A percentile compares a stretch with the other conserved stretches of the same genome.
phyloP scores from a whole-genome alignment of 1,140 invertebrate species.

The Drosophila pallidifrons region DNA sequence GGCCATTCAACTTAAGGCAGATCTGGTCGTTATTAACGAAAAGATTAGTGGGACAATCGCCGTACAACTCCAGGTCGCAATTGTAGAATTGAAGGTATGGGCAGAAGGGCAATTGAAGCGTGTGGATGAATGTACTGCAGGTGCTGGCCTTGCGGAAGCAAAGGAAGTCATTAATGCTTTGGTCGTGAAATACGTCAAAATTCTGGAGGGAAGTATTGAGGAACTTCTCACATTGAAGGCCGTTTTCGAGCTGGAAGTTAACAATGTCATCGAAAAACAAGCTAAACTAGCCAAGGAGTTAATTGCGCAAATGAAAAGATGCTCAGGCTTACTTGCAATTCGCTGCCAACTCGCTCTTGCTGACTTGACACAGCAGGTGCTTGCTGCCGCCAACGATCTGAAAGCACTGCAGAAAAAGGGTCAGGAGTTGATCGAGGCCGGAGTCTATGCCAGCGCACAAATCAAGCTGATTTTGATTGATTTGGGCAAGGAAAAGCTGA shows the following conservation, averaged over 20 bases:
- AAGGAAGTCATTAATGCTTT: slow-evolving; percentile 15
- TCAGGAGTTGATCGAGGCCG: neutral
- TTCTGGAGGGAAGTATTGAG: neutral
- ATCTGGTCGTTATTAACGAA: slow-evolving; percentile 12
- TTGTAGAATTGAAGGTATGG: slow-evolving; percentile 35
- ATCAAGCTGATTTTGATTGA: neutral
- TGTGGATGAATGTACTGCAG: slow-evolving; percentile 35
- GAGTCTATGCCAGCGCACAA: neutral
- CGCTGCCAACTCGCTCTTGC: neutral
- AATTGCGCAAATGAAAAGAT: neutral
- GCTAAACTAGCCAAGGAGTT: neutral
- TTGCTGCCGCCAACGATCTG: too few species aligned
- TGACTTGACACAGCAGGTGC: neutral
- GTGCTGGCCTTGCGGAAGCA: neutral
- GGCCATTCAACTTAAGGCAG: neutral
- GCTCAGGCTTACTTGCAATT: neutral
- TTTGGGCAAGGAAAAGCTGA: neutral
- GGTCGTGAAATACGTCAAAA: neutral
- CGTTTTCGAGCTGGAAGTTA: neutral
- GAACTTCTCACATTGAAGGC: neutral
- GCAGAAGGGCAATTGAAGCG: slow-evolving; percentile 34
- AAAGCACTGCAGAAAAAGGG: neutral
- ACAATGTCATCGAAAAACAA: neutral
- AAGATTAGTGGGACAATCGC: slow-evolving; percentile 16
- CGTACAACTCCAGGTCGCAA: neutral